Evolutionary conservation across 2,113 vertebrate genomes (phyloP).

Genomic region (Peromyscus maniculatus): DNA sequence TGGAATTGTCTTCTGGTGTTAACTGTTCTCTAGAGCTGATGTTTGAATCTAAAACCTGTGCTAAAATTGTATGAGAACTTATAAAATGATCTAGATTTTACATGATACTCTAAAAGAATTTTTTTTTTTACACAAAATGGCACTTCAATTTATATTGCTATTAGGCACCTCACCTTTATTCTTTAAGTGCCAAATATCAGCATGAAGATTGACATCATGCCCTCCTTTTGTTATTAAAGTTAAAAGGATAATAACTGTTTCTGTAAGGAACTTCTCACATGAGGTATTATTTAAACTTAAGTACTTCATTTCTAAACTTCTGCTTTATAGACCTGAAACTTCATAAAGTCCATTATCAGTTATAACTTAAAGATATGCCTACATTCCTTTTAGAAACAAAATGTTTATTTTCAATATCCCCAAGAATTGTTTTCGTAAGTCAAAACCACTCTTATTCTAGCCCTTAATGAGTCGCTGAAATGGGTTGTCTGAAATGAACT

Average conservation of each 20-base stretch:
- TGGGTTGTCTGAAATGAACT: background rate
- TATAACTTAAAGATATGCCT: background rate
- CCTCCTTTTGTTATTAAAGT: background rate
- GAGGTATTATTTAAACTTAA: background rate
- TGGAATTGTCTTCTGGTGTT: background rate
- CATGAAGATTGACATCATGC: background rate
- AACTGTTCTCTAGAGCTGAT: background rate
- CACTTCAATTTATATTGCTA: background rate
- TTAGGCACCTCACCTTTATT: background rate
- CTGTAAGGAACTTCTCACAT: background rate
- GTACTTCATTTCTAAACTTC: background rate
- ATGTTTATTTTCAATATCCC: slow-evolving; percentile 1
- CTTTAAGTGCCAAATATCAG: background rate
- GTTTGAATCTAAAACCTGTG: background rate
- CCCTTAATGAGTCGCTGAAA: background rate
- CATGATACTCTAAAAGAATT: background rate
- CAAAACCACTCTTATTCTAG: background rate
- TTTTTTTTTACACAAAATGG: slow-evolving; percentile 27
- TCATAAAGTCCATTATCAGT: background rate
- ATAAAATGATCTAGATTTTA: background rate
- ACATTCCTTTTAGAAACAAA: background rate
- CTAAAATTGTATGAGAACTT: background rate
- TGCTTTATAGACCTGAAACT: background rate
- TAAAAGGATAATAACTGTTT: background rate
- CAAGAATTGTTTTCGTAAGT: slow-evolving; percentile 7